Evolutionary conservation across 2,797 vertebrate species (phyloP), one percentile per base, ranked within the genome.

Genomic region (Taenioides sp.): DNA sequence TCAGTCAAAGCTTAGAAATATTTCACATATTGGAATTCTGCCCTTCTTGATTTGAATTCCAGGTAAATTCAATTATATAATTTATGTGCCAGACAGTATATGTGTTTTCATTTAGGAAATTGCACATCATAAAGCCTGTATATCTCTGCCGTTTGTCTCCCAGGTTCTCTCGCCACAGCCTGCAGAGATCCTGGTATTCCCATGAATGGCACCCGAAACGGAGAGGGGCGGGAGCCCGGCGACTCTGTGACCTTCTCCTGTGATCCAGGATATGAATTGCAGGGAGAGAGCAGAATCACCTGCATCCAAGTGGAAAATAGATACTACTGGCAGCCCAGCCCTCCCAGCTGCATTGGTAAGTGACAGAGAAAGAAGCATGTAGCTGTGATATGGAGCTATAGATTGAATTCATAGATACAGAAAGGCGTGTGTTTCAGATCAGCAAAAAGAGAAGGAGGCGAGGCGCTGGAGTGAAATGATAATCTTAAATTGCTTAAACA

Each of bases 271-370:
- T 99, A 99, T 90, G 96, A 98, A 83, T 94, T 98, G 79, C 97
- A 97, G 93, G 98, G 96, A 76, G 96, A 98, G 76, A 96, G 95
- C 84, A 95, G 93, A 91, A 99, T 99, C 95, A 98, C 97, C 90
- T 99, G 98, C 90, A 98, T 99, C 90, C 98, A 98, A 93, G 96
- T 98, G 93, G 96, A 99, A 94, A 98, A 98, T 91, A 94, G 98
- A 84, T 99, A 96, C 94, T 99, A 97, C 95, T 99, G 98, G 97
- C 96, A 98, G 89, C 98, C 98, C 86, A 98, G 95, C 88, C 98
- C 97, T 82, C 96, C 97, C 72, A 94, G 96, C 75, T 99, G 98
- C 93, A 98, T 98, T 77, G 97, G 98, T 99, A 94, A 94, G 96
- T 84, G 75, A 55, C 70, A n/a, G 16, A 61, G 43, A 61, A 50